These are phyloP conservation scores for Peromyscus californicus DNA, from an alignment of 2,113 vertebrate genomes.

Conservation along the genomic window DNA sequence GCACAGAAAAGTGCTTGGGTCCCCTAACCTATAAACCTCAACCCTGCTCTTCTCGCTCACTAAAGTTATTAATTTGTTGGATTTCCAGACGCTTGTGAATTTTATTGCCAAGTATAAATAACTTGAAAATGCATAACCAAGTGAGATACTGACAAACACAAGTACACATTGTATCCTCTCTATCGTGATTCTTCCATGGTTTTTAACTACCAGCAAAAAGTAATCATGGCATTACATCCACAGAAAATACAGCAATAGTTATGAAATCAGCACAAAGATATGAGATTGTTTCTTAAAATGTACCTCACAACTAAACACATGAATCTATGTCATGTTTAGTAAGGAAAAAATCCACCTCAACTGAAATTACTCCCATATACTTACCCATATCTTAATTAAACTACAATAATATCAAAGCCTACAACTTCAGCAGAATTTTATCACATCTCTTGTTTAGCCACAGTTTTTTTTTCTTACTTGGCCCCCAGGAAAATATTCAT, in stretches of 20 bases:
- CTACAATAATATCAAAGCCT: slow-evolving; percentile 53
- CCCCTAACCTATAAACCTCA: slow-evolving; percentile 48
- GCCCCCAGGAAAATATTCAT: slow-evolving; percentile 88
- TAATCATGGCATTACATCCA: neutral
- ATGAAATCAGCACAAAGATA: neutral
- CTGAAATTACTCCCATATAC: slow-evolving; percentile 55
- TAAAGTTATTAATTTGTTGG: slow-evolving; percentile 67
- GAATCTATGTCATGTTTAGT: slow-evolving; percentile 58
- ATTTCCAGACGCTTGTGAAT: slow-evolving; percentile 82
- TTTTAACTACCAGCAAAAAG: slow-evolving; percentile 76
- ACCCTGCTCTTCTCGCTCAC: neutral
- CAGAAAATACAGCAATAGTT: slow-evolving; percentile 53
- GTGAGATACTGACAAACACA: slow-evolving; percentile 79
- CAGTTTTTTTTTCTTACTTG: slow-evolving; percentile 73
- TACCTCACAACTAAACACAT: slow-evolving; percentile 45
- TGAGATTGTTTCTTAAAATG: slow-evolving; percentile 35
- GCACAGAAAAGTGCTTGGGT: slow-evolving; percentile 62
- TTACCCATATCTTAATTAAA: slow-evolving; percentile 66
- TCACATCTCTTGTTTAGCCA: slow-evolving; percentile 63
- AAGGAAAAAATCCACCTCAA: slow-evolving; percentile 38
- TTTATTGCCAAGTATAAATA: slow-evolving; percentile 75
- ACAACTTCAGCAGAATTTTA: slow-evolving; percentile 68
- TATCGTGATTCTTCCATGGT: slow-evolving; percentile 36
- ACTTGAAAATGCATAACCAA: slow-evolving; percentile 77
- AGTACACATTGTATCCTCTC: slow-evolving; percentile 73